Conservation (phyloP, 2,113 vertebrate species). For the Pyxicephalus adspersus region DNA sequence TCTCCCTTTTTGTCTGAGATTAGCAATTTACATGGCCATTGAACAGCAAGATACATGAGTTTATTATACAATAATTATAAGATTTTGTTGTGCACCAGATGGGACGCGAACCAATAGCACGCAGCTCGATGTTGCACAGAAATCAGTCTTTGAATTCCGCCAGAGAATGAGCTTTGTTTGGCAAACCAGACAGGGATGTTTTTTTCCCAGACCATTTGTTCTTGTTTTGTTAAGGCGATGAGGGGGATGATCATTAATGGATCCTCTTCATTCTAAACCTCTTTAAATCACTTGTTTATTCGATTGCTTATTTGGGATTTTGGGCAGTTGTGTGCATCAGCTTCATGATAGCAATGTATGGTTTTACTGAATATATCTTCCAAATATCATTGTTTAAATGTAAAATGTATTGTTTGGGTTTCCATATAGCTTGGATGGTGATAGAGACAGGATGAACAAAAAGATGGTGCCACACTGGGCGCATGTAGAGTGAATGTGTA, state of each 20-base stretch:
- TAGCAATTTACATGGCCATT: no score
- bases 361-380: no score
- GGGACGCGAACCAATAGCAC: neutral
- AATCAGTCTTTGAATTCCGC: neutral
- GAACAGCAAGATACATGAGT: neutral
- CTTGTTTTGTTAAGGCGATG: neutral
- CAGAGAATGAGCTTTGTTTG: neutral
- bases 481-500: no score
- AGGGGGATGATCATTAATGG: neutral
- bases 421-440: no score
- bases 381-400: no score
- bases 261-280: neutral
- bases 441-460: no score
- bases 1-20: no score
- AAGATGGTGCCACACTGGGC: no score
- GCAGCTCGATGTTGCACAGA: neutral
- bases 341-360: no score
- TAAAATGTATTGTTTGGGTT: no score
- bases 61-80: conserved; percentile 8
- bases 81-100: conserved; percentile 10
- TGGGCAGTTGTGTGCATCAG: neutral
- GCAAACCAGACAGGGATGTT: neutral
- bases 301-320: conserved; percentile 1
- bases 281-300: neutral
- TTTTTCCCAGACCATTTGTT: neutral